These are phyloP conservation scores for Danio aesculapii DNA, from an alignment of 2,797 vertebrate genomes.

Conservation along the genomic window DNA sequence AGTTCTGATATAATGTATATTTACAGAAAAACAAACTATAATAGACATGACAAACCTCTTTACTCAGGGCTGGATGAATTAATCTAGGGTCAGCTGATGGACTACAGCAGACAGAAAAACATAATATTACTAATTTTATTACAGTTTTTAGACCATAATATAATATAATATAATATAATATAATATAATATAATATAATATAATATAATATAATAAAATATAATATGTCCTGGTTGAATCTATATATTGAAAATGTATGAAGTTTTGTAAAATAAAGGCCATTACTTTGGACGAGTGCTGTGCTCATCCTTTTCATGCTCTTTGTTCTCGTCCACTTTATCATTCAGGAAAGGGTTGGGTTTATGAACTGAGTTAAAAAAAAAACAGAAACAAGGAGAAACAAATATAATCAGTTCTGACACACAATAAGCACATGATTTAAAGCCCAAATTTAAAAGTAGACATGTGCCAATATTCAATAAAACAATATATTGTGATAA, in stretches of 20 bases:
- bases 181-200: neutral
- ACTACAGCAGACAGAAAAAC: constrained; percentile 35
- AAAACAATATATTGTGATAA: too few relatives aligned
- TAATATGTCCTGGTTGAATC: neutral
- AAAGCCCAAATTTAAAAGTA: neutral
- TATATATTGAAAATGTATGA: neutral
- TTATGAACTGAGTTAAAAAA: constrained; percentile 38
- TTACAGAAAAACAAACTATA: neutral
- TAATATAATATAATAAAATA: neutral
- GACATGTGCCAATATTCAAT: too few relatives aligned
- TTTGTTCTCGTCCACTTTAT: constrained; percentile 29
- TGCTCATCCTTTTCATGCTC: constrained; percentile 32
- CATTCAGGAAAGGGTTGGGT: constrained; percentile 44
- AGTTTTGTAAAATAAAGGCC: constrained; percentile 12
- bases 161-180: neutral
- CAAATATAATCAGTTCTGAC: neutral
- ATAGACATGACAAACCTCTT: constrained; percentile 55
- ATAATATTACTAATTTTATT: too few relatives aligned
- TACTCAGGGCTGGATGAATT: constrained; percentile 52
- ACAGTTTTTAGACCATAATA: too few relatives aligned
- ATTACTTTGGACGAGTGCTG: constrained; percentile 45
- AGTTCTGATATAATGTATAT: neutral
- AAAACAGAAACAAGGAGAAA: neutral
- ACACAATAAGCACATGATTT: neutral
- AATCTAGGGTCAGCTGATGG: constrained; percentile 42